Conservation (phyloP, 2,888 invertebrate species). For the Ganaspis brasiliensis region DNA sequence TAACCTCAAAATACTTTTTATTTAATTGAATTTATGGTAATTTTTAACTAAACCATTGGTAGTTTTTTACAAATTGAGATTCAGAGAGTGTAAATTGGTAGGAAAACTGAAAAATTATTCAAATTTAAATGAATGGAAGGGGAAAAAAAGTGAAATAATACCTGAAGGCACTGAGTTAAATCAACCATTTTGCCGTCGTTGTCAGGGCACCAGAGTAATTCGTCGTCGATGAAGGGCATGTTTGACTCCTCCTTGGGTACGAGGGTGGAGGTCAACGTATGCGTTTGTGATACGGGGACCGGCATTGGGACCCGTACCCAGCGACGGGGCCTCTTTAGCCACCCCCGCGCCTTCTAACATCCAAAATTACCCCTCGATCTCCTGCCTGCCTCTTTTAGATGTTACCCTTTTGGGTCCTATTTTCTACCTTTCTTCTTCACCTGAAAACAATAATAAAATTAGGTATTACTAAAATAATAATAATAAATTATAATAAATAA, state of each 20-base stretch:
- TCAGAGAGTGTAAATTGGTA: no score
- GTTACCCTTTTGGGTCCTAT: slow-evolving; percentile 47
- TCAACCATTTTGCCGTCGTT: slow-evolving; percentile 97
- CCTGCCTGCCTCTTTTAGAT: slow-evolving; percentile 60
- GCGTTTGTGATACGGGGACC: slow-evolving; percentile 80
- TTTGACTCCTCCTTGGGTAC: slow-evolving; percentile 81
- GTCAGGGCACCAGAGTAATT: slow-evolving; percentile 96
- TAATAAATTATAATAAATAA: slow-evolving; percentile 21
- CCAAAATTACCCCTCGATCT: slow-evolving; percentile 75
- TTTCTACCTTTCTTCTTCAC: neutral
- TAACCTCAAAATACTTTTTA: no score
- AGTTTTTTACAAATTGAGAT: no score
- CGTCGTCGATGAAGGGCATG: slow-evolving; percentile 98
- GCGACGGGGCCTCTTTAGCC: slow-evolving; percentile 80
- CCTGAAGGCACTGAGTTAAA: slow-evolving; percentile 93
- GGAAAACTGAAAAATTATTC: no score
- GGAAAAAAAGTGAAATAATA: slow-evolving; percentile 72
- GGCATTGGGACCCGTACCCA: slow-evolving; percentile 80
- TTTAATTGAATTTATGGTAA: no score
- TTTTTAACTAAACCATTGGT: no score
- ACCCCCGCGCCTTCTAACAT: slow-evolving; percentile 80
- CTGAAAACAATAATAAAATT: slow-evolving; percentile 39
- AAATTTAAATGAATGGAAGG: no score
- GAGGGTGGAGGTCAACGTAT: slow-evolving; percentile 79
- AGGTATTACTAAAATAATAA: no score